Conservation (phyloP, 1,140 invertebrate species). For the Diorhabda elongata region DNA sequence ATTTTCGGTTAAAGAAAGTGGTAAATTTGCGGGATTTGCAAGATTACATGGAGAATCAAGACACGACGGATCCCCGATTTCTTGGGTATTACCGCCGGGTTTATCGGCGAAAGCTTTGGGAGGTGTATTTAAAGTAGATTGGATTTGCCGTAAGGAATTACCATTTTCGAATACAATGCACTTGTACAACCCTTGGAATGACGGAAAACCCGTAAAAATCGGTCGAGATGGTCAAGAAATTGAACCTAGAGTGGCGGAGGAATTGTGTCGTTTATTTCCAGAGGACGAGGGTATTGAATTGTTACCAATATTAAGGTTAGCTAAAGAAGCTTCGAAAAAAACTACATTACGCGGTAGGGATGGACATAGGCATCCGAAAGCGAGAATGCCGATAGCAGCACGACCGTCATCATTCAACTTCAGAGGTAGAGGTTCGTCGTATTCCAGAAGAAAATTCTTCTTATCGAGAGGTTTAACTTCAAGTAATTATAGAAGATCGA, state of each 20-base stretch:
- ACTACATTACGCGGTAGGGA: slow-evolving; percentile 52
- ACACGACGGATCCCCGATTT: slow-evolving; percentile 82
- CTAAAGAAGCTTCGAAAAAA: slow-evolving; percentile 76
- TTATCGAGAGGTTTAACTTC: slow-evolving; percentile 49
- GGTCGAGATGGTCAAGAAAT: slow-evolving; percentile 98
- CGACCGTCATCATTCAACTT: slow-evolving; percentile 44
- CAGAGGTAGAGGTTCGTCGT: slow-evolving; percentile 48
- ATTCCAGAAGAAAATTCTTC: slow-evolving; percentile 52
- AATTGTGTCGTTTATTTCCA: slow-evolving; percentile 90
- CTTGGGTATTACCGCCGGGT: slow-evolving; percentile 94
- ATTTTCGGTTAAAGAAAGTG: slow-evolving; percentile 97
- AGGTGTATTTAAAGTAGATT: slow-evolving; percentile 94
- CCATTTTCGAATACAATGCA: slow-evolving; percentile 89
- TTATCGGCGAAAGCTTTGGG: slow-evolving; percentile 88
- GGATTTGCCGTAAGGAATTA: slow-evolving; percentile 93
- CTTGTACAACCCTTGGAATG: slow-evolving; percentile 97
- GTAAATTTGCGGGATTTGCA: slow-evolving; percentile 90
- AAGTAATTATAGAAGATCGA: slow-evolving; percentile 52
- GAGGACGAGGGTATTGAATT: slow-evolving; percentile 91
- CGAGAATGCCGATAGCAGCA: slow-evolving; percentile 46
- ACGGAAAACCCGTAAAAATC: slow-evolving; percentile 97
- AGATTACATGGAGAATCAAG: slow-evolving; percentile 81
- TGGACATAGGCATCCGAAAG: slow-evolving; percentile 53
- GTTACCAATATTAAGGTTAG: slow-evolving; percentile 81
- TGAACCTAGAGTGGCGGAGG: slow-evolving; percentile 90